Percentiles rank a stretch among this genome's conserved stretches.
Conservation (phyloP, 1,140 invertebrate species). For the Aphaenogaster floridana region DNA sequence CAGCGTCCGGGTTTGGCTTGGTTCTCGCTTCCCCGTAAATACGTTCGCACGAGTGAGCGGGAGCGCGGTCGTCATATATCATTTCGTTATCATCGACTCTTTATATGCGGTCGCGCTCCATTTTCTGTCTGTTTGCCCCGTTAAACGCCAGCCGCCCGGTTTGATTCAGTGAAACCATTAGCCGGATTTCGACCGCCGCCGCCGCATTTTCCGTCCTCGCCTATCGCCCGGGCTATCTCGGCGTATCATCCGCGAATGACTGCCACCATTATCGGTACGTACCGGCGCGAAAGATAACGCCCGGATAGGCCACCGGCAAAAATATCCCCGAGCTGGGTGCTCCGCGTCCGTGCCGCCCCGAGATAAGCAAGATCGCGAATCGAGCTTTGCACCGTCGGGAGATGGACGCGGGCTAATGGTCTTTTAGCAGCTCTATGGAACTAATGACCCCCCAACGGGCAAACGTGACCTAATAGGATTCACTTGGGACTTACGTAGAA, state of each 20-base stretch:
- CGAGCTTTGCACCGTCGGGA: conserved; percentile 18
- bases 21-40: conserved; percentile 71
- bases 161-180: conserved; percentile 86
- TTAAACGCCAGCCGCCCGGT: conserved; percentile 82
- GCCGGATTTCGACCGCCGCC: conserved; percentile 80
- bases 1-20: conserved; percentile 54
- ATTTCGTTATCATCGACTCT: conserved; percentile 88
- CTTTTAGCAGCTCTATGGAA: conserved; percentile 28
- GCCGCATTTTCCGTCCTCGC: conserved; percentile 77
- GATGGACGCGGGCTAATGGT: conserved; percentile 38
- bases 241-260: conserved; percentile 75
- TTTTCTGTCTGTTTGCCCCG: conserved; percentile 87
- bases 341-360: conserved; percentile 38
- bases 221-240: conserved; percentile 72
- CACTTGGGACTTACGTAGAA: not conserved
- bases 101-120: conserved; percentile 87
- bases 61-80: conserved; percentile 86
- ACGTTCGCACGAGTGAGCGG: conserved; percentile 27
- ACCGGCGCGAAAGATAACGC: conserved; percentile 75
- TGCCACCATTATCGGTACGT: conserved; percentile 73
- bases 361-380: conserved; percentile 69
- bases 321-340: conserved; percentile 55
- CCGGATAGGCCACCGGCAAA: conserved; percentile 63
- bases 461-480: conserved; percentile 6
- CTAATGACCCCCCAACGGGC: not conserved